These are phyloP conservation scores for Eurytoma californica DNA, from an alignment of 2,888 invertebrate genomes.

Conservation along the genomic window DNA sequence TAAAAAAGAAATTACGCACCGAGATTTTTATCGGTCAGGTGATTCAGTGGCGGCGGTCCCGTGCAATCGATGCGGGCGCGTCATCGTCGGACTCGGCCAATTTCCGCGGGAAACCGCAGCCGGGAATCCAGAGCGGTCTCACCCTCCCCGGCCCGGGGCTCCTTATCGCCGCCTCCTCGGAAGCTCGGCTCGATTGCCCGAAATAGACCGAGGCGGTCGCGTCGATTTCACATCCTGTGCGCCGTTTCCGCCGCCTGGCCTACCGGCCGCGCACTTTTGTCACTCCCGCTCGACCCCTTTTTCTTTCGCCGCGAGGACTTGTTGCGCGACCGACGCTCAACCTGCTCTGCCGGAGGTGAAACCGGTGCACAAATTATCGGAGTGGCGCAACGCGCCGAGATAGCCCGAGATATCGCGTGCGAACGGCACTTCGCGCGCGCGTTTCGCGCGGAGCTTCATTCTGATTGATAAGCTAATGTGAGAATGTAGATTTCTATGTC, in stretches of 20 bases:
- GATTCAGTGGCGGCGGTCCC: constrained; percentile 4
- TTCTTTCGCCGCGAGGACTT: neutral
- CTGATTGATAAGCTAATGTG: no score
- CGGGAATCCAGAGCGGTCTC: constrained; percentile 26
- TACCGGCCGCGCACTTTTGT: neutral
- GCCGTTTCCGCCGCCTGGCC: neutral
- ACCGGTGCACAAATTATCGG: no score
- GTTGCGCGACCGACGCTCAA: neutral
- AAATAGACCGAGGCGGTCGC: constrained; percentile 14
- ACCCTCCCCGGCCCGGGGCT: neutral
- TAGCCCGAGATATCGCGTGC: no score
- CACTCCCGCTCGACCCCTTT: neutral
- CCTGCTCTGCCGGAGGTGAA: no score
- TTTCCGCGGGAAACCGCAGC: constrained; percentile 44
- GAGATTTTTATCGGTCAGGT: constrained; percentile 17
- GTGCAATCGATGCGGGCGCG: constrained; percentile 11
- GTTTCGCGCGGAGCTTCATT: no score
- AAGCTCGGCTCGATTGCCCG: constrained; percentile 22
- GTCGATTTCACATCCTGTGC: constrained; percentile 11
- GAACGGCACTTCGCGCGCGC: no score
- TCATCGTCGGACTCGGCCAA: constrained; percentile 8
- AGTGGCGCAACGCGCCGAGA: no score
- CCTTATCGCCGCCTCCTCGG: constrained; percentile 7
- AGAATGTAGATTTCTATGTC: no score
- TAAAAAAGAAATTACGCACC: constrained; percentile 3